Base-by-base conservation (phyloP, 2,113 vertebrate genomes). In the Hydrochoerus hydrochaeris region DNA sequence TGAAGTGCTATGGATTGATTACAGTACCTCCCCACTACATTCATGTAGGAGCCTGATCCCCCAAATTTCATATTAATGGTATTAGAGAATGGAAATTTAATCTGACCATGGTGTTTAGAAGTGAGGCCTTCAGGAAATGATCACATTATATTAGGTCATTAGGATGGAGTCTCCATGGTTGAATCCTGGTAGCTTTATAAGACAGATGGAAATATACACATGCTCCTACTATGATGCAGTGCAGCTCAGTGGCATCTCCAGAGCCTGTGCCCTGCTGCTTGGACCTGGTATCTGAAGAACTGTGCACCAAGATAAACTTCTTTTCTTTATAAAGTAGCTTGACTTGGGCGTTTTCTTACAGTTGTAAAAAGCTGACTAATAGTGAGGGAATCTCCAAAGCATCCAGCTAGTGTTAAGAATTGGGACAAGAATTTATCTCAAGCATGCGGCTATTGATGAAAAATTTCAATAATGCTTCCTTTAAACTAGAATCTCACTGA, bases 401-500 rank as follows among this genome's bases (percentile, higher is more conserved):
- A 1, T 16, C 26, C 32, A 65, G 62, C 22, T 32, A 73, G 58
- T 71, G 49, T 52, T 11, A 63, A 38, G 57, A 20, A 3, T 20
- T 3, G 20, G 85, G 49, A 35, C 13, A 1, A 22, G 77, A 24
- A 26, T 88, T 96, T 82, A 35, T 87, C 85, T 93, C 49, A 38
- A 16, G 85, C 38, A 57, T 7, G 10, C 81, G 57, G 60, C 62
- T 28, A 7, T 13, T 28, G 62, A 85, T 63, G 46, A 62, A 62
- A 83, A 17, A 86, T 60, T 95, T 84, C n/a, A 54, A 12, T 69
- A 67, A 93, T 3, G n/a, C 46, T 80, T 44, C 82, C 84, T 95
- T 81, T 12, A 77, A 83, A 67, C 84, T n/a, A 28, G 24, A 78
- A 87, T 32, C 38, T 19, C 3, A 88, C 63, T 71, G 24, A 30